Conservation (phyloP, 2,113 vertebrate species). For the Tauraco erythrolophus region DNA sequence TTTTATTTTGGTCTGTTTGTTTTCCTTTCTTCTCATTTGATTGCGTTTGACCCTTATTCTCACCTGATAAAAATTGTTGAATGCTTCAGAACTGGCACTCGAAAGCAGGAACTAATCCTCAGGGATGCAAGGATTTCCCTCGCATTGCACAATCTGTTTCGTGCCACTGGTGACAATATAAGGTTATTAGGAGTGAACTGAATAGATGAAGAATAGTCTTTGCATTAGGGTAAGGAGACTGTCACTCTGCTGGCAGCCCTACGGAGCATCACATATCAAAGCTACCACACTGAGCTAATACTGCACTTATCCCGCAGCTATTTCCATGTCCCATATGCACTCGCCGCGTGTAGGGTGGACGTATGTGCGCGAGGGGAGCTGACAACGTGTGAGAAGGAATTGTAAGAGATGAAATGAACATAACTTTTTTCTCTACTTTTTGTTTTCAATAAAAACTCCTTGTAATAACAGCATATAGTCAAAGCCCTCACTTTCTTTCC, state of each 20-base stretch:
- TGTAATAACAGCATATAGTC: conserved; percentile 30
- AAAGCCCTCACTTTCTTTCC: neutral
- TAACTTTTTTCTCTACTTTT: conserved; percentile 58
- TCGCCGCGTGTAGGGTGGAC: conserved; percentile 12
- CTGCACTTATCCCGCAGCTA: conserved; percentile 62
- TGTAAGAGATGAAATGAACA: conserved; percentile 43
- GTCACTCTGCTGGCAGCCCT: conserved; percentile 70
- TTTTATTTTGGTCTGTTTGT: neutral
- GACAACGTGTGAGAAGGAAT: conserved; percentile 59
- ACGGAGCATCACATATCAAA: conserved; percentile 59
- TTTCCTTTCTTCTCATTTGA: neutral
- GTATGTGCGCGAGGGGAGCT: neutral
- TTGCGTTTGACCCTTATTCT: neutral
- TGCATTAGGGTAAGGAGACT: conserved; percentile 56
- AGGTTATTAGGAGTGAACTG: conserved; percentile 50
- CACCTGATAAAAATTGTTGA: neutral
- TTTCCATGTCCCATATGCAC: conserved; percentile 51
- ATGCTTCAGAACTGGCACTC: neutral
- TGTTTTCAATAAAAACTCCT: conserved; percentile 19
- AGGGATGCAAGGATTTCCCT: neutral
- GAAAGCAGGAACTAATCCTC: neutral
- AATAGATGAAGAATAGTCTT: conserved; percentile 60
- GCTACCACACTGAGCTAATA: conserved; percentile 67
- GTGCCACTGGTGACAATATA: conserved; percentile 35
- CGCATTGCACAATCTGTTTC: neutral